Conservation (phyloP, 1,140 invertebrate genomes). For the Drosophila orosa region DNA sequence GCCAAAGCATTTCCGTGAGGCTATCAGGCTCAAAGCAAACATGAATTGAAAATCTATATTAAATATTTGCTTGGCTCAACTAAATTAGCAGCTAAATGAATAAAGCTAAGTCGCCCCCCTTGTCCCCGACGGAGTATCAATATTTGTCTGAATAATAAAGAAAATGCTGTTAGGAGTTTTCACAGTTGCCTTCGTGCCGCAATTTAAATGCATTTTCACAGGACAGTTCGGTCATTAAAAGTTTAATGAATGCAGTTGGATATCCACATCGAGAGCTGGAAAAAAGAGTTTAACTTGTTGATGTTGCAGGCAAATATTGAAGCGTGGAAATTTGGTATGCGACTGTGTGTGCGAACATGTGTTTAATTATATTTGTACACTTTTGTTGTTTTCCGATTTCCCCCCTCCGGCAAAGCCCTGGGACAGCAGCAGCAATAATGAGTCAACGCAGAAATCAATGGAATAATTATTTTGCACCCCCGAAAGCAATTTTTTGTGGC, state of each 20-base stretch:
- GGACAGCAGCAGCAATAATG: conserved; percentile 36
- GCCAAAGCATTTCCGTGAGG: conserved; percentile 41
- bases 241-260: conserved; percentile 48
- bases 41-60: conserved; percentile 50
- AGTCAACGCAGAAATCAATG: conserved; percentile 51
- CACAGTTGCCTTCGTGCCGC: conserved; percentile 14
- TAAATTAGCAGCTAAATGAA: conserved; percentile 48
- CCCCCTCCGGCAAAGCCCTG: conserved; percentile 1
- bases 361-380: conserved; percentile 46
- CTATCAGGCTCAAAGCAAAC: conserved; percentile 49
- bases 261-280: conserved; percentile 11
- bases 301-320: conserved; percentile 58
- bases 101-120: conserved; percentile 19
- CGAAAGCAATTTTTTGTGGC: conserved; percentile 25
- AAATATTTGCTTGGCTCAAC: conserved; percentile 46
- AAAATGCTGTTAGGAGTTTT: conserved; percentile 32
- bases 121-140: conserved; percentile 19
- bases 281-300: conserved; percentile 70
- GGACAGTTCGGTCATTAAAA: conserved; percentile 54
- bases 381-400: conserved; percentile 26
- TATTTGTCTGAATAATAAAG: conserved; percentile 39
- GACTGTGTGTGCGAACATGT: conserved; percentile 31
- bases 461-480: conserved; percentile 49
- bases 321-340: conserved; percentile 5
- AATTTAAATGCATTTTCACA: conserved; percentile 54